phyloP scores from a whole-genome alignment of 2,113 vertebrate species.

The Laticauda colubrina region DNA sequence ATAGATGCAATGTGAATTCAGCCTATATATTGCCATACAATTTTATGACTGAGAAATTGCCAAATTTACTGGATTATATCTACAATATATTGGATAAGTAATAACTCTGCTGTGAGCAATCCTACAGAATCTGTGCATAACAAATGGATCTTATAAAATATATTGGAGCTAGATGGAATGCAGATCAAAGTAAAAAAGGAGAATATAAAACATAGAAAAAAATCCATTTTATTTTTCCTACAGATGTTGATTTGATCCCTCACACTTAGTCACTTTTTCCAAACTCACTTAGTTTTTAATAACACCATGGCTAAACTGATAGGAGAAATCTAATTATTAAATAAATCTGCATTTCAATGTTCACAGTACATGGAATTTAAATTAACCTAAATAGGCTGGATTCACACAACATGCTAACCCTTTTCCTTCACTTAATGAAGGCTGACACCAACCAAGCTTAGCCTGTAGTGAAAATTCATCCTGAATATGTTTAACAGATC shows the following conservation, averaged over 20 bases:
- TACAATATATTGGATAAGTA: background rate
- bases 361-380: background rate
- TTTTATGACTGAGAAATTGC: background rate
- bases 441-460: background rate
- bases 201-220: background rate
- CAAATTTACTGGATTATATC: background rate
- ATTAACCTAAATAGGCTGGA: background rate
- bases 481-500: background rate
- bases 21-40: background rate
- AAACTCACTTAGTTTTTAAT: background rate
- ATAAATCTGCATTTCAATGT: background rate
- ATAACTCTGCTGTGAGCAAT: background rate
- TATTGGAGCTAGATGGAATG: background rate
- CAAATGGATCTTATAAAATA: background rate
- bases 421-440: background rate
- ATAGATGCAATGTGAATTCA: background rate
- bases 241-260: background rate
- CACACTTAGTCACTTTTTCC: background rate
- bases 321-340: background rate
- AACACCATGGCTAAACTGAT: background rate
- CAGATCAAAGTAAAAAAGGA: background rate
- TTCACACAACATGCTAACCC: background rate
- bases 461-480: background rate
- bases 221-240: background rate
- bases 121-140: background rate